Evolutionary conservation across 2,113 vertebrate genomes (phyloP).

Genomic region (Macaca nemestrina): DNA sequence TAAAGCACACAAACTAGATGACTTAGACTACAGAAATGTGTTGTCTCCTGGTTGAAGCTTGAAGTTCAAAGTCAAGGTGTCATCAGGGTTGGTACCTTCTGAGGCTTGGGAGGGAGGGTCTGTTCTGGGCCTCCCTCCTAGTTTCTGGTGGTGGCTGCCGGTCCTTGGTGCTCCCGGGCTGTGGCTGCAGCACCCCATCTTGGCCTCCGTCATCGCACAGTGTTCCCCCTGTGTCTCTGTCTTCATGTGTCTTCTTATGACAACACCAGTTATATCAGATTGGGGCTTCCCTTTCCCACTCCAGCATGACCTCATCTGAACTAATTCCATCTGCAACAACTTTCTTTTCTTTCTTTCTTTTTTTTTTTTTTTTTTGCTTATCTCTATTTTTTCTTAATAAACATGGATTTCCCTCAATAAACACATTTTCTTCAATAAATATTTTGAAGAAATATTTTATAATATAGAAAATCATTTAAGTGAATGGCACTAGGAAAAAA

Average conservation of each 20-base stretch:
- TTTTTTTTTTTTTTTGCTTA: neutral
- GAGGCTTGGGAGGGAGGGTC: neutral
- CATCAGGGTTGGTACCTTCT: neutral
- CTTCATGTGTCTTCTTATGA: neutral
- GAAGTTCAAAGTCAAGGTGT: neutral
- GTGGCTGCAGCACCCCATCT: fast-evolving
- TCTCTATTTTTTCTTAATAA: neutral
- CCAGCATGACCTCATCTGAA: neutral
- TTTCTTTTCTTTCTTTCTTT: neutral
- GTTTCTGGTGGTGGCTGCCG: neutral
- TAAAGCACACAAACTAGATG: neutral
- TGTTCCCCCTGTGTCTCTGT: neutral
- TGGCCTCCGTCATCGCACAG: neutral
- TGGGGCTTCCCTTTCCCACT: neutral
- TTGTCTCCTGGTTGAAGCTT: neutral
- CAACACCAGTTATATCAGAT: neutral
- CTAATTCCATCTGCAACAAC: neutral
- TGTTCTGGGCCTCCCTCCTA: neutral
- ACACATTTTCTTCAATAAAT: neutral
- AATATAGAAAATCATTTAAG: slow-evolving; percentile 19
- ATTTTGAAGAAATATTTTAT: neutral
- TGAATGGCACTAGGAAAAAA: neutral
- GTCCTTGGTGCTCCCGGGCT: fast-evolving
- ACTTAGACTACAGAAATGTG: neutral
- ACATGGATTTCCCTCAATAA: neutral